Evolutionary conservation across 2,888 invertebrate species (phyloP), one percentile per base, ranked within the genome.

Genomic region (Platycheirus rosarum): DNA sequence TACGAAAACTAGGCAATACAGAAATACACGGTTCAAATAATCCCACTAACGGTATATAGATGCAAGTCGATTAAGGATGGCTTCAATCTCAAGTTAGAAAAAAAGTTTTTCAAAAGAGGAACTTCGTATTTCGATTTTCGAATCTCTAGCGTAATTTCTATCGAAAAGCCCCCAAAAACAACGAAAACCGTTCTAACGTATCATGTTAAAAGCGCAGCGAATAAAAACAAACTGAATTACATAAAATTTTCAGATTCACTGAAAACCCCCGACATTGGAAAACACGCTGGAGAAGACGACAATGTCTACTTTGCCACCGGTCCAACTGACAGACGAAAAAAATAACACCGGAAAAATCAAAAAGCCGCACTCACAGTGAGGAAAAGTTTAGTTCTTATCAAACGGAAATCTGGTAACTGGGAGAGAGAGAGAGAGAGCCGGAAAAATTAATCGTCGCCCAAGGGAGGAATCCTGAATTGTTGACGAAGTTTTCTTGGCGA

Each of bases 171-270:
- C 29, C 29, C 3, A 40, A 74, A 68, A 78, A 40, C 37, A 60
- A 75, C 51, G 48, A 71, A 77, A 70, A 71, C 76, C 82, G 77
- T 73, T 63, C 71, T 60, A 84, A 74, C 68, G 84, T 79, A 74
- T 68, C 85, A 84, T 85, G 85, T 85, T 84, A 74, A 84, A 79
- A 77, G 86, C 85, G 85, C 85, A 84, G 84, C 85, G 86, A 85
- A 86, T 85, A 84, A 86, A 86, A 86, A 86, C 85, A 86, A 84
- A 86, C 86, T 86, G 86, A 86, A 85, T 85, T 84, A 76, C 84
- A 77, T 84, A 70, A 76, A 84, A 71, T 69, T 63, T 65, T 57
- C 62, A 71, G 82, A 82, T 84, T 84, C 78, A 49, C 23, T 69
- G 69, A 63, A 73, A 69, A 74, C 73, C 69, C 78, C 69, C 26